Conservation (phyloP, 2,113 vertebrate genomes). For the Mixornis gularis region DNA sequence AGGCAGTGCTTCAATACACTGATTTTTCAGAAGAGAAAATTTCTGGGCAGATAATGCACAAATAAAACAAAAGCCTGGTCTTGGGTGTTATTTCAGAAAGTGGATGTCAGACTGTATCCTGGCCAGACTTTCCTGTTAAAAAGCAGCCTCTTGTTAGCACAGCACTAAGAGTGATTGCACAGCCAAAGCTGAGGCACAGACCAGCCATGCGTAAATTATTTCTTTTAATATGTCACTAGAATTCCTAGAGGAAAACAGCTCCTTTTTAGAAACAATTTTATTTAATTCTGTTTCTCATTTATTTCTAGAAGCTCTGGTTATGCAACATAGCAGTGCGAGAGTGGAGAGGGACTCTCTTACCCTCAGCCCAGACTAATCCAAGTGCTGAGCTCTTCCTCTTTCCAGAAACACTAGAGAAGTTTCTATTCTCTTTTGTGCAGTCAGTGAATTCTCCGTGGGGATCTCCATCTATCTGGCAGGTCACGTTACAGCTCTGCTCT, state of each 20-base stretch:
- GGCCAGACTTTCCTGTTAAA: neutral
- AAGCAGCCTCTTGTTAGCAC: neutral
- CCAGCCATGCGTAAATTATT: neutral
- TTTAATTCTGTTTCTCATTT: constrained; percentile 41
- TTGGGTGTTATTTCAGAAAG: neutral
- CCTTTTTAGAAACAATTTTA: neutral
- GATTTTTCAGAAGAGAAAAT: neutral
- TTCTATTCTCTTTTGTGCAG: constrained; percentile 33
- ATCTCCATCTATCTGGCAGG: constrained; percentile 58
- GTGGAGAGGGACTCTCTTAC: constrained; percentile 2
- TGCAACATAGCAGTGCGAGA: neutral
- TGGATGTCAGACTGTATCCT: neutral
- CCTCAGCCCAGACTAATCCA: constrained; percentile 5
- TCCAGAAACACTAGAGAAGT: constrained; percentile 34
- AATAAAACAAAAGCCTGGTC: neutral
- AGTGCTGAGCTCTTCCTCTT: neutral
- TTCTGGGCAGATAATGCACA: neutral
- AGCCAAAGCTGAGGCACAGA: neutral
- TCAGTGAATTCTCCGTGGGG: constrained; percentile 8
- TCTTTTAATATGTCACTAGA: constrained; percentile 14
- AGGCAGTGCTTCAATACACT: neutral
- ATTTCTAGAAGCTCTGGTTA: constrained; percentile 6
- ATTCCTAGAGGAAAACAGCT: neutral
- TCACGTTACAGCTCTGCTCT: constrained; percentile 54
- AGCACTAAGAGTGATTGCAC: neutral